Percentiles rank a stretch among this genome's conserved stretches.
Conservation (phyloP, 1,140 invertebrate species). For the Drosophila littoralis region DNA sequence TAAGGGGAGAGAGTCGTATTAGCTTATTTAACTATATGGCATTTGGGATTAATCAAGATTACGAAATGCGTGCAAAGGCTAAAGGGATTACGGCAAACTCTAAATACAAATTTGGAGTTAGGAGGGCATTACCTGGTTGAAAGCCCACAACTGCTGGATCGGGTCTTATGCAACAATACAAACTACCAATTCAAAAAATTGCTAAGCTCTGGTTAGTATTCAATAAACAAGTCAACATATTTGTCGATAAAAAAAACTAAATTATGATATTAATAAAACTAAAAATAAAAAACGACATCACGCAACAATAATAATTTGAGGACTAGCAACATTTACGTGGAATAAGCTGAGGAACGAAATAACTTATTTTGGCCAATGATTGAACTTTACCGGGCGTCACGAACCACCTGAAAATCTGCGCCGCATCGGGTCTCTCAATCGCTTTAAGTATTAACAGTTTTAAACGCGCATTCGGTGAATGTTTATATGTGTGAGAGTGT, state of each 20-base stretch:
- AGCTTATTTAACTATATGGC: background rate
- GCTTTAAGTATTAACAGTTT: conserved; percentile 36
- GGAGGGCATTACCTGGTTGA: conserved; percentile 4
- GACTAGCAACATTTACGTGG: conserved; percentile 52
- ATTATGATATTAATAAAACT: background rate
- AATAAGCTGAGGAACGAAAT: conserved; percentile 61
- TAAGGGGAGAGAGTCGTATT: conserved; percentile 14
- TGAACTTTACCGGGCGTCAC: conserved; percentile 79
- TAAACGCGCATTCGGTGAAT: conserved; percentile 16
- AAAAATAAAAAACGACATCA: conserved; percentile 20
- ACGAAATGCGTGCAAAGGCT: conserved; percentile 48
- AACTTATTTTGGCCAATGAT: conserved; percentile 53
- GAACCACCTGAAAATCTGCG: conserved; percentile 81
- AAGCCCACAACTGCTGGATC: conserved; percentile 13
- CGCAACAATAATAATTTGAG: conserved; percentile 14
- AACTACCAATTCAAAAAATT: conserved; percentile 14
- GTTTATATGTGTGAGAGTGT: conserved; percentile 14
- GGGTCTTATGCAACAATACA: conserved; percentile 15
- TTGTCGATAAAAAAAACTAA: background rate
- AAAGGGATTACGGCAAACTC: conserved; percentile 33
- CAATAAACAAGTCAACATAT: conserved; percentile 10
- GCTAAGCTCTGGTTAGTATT: conserved; percentile 59
- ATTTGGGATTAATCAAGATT: background rate
- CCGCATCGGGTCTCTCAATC: conserved; percentile 73
- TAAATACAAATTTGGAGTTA: conserved; percentile 40